Conservation (phyloP, 1,140 invertebrate genomes). For the Drosophila equinoxialis region DNA sequence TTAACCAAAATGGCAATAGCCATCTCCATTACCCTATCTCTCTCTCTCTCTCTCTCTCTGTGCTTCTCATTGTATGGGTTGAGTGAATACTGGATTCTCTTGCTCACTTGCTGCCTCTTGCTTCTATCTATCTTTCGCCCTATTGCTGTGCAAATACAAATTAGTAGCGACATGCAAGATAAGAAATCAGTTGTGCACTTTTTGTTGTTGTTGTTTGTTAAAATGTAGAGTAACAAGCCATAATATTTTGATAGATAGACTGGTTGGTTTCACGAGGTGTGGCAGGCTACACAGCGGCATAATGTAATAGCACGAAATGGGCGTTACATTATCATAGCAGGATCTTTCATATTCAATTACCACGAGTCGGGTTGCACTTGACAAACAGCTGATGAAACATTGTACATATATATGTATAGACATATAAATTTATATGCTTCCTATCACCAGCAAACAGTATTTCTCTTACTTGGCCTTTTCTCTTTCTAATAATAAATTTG, state of each 20-base stretch:
- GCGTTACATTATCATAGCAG: slow-evolving; percentile 45
- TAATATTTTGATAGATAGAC: slow-evolving; percentile 45
- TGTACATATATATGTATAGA: not conserved
- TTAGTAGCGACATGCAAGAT: slow-evolving; percentile 72
- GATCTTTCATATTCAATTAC: slow-evolving; percentile 65
- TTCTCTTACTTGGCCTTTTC: not conserved
- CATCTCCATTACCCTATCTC: not conserved
- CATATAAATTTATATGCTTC: slow-evolving; percentile 4
- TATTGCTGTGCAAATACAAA: slow-evolving; percentile 56
- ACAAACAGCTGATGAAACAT: slow-evolving; percentile 23
- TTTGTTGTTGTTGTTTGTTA: slow-evolving; percentile 14
- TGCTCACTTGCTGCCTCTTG: slow-evolving; percentile 10
- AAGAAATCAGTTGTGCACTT: slow-evolving; percentile 57
- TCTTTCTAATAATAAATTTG: slow-evolving; percentile 3
- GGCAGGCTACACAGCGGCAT: slow-evolving; percentile 7
- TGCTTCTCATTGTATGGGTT: not conserved
- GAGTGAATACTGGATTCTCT: slow-evolving; percentile 17
- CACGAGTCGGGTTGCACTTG: slow-evolving; percentile 28
- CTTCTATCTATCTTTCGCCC: slow-evolving; percentile 19
- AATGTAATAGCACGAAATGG: slow-evolving; percentile 26
- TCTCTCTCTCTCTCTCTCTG: too few species aligned
- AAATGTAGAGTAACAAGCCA: slow-evolving; percentile 43
- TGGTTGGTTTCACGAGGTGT: not conserved
- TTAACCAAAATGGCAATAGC: slow-evolving; percentile 50
- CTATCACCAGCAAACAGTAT: not conserved